Percentiles rank a stretch among this genome's conserved stretches.
phyloP scores from a whole-genome alignment of 92 coral and sea anemone genomes.

The Chrysogorgia sp. region DNA sequence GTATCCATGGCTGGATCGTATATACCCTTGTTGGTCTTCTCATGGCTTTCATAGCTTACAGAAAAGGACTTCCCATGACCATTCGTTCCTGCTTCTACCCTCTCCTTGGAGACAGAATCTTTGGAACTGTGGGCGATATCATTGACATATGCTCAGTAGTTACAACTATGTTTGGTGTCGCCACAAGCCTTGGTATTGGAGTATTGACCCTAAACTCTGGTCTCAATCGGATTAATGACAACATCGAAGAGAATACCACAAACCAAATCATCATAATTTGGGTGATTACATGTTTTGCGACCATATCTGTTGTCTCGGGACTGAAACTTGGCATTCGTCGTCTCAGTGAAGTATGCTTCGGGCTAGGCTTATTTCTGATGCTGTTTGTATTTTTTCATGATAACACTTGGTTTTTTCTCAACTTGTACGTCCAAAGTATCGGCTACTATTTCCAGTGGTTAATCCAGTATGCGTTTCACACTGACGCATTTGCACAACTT shows the following conservation, averaged over 20 bases:
- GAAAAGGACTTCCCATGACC: no score
- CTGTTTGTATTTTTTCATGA: constrained; percentile 52
- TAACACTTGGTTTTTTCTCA: constrained; percentile 56
- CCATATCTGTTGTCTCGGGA: constrained; percentile 52
- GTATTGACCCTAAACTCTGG: constrained; percentile 51
- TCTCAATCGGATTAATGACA: constrained; percentile 39
- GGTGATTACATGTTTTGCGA: constrained; percentile 51
- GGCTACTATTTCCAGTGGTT: constrained; percentile 59
- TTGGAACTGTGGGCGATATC: no score
- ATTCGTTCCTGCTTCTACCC: no score
- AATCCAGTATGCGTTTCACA: constrained; percentile 57
- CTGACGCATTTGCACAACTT: constrained; percentile 63
- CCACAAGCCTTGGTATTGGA: constrained; percentile 56
- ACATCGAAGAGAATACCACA: constrained; percentile 26
- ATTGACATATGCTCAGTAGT: no score
- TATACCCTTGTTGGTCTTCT: no score
- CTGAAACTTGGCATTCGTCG: constrained; percentile 51
- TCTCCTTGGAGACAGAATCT: no score
- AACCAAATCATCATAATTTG: constrained; percentile 56
- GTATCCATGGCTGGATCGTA: no score
- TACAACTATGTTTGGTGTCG: no score
- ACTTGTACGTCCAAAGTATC: constrained; percentile 51
- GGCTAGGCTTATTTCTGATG: constrained; percentile 58
- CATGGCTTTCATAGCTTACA: no score
- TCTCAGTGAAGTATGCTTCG: constrained; percentile 52